Evolutionary conservation across 2,888 invertebrate genomes (phyloP), one percentile per base, ranked within the genome.

Genomic region (Dexiosoma caninum): DNA sequence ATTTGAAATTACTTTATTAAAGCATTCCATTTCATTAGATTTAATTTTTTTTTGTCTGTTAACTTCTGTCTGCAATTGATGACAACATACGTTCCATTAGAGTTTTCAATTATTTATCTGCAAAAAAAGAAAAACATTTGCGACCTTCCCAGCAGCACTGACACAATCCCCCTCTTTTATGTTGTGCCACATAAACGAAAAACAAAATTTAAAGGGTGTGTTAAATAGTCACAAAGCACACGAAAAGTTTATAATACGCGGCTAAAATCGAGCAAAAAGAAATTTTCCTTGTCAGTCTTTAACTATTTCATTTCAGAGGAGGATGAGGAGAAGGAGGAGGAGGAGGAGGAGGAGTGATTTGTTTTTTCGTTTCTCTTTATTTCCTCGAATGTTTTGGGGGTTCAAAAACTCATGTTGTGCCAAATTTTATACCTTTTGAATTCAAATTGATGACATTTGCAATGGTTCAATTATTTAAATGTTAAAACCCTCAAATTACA

Each of bases 381-480:
- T 67, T 70, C 66, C 49, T 46, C 30, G 5, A 59, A 23, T 51
- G 32, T 42, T 12, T 51, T n/a, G 37, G 32, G n/a, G 21, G 30
- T 49, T 9, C 8, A 23, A 35, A n/a, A 21, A 59, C 6, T 66
- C 8, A 21, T 51, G 51, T 62, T 42, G 12, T 32, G 23, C 19
- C 21, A 53, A 60, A 42, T 49, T 67, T 66, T 30, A 16, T 66
- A 66, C 57, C 57, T 57, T 75, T 75, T 66, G 40, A 21, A 66
- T 53, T 35, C 42, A 44, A 44, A 42, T 42, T 42, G 49, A 66
- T 75, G 57, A 46, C 74, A 64, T 72, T 55, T 64, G 72, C 53
- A 72, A 76, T 60, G 70, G 70, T 77, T 77, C 81, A 77, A 72
- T 72, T 81, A 77, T 77, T 74, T 57, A 72, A 81, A 77, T 77